These are phyloP conservation scores for Glyptemys insculpta DNA, from an alignment of 2,797 vertebrate genomes.

Conservation along the genomic window DNA sequence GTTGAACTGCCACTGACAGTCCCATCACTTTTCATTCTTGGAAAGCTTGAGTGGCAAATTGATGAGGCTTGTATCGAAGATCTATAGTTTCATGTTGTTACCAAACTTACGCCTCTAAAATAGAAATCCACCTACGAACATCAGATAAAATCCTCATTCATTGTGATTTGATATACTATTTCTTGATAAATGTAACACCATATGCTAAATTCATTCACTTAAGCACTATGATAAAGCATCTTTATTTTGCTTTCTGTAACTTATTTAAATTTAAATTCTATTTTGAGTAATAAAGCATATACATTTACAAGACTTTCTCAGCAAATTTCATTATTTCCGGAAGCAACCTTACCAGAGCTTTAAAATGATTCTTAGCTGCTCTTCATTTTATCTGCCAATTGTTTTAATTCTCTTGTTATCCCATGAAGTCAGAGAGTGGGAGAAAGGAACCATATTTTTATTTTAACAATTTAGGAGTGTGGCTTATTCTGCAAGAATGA, in stretches of 20 bases:
- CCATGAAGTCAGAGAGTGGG: conserved; percentile 32
- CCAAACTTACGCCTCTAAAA: conserved; percentile 43
- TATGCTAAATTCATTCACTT: not conserved
- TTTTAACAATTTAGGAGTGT: conserved; percentile 73
- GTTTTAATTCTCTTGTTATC: conserved; percentile 20
- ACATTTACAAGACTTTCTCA: not conserved
- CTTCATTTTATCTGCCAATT: not conserved
- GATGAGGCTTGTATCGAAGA: conserved; percentile 9
- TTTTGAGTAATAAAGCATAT: not conserved
- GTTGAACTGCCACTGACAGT: conserved; percentile 70
- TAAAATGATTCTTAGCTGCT: not conserved
- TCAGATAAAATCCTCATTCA: conserved; percentile 26
- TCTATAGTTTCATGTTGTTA: not conserved
- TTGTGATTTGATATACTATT: not conserved
- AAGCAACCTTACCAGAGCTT: conserved; percentile 22
- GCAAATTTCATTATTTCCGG: not conserved
- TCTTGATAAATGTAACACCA: not conserved
- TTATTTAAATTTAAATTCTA: not conserved
- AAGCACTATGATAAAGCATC: not conserved
- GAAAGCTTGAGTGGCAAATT: conserved; percentile 63
- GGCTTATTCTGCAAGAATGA: conserved; percentile 41
- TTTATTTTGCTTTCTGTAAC: not conserved
- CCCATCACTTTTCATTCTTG: conserved; percentile 68
- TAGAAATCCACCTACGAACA: fast-evolving
- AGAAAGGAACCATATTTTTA: conserved; percentile 50